phyloP scores from a whole-genome alignment of 1,140 invertebrate species.

The Conus betulinus region DNA sequence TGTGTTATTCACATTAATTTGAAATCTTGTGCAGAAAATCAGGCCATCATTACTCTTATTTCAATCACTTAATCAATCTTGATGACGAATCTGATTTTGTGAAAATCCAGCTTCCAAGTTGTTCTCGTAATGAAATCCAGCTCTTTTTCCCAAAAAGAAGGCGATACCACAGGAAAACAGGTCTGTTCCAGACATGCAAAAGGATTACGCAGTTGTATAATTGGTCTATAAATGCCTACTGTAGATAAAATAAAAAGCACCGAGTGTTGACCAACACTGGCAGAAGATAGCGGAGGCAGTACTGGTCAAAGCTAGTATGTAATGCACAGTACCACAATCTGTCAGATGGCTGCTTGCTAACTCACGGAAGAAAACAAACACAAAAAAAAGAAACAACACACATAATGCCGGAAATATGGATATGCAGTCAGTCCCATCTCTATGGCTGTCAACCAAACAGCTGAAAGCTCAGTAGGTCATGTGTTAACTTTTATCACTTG shows the following conservation, averaged over 20 bases:
- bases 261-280: not conserved
- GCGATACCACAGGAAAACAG: not conserved
- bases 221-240: not conserved
- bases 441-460: not conserved
- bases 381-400: not conserved
- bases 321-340: not conserved
- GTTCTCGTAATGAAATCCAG: too few relatives aligned
- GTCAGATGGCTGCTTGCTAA: not conserved
- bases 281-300: not conserved
- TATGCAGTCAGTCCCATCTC: not conserved
- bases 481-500: not conserved
- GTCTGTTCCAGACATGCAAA: not conserved
- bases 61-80: too few relatives aligned
- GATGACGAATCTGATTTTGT: too few relatives aligned
- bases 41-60: too few relatives aligned
- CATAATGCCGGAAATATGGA: not conserved
- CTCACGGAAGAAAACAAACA: not conserved
- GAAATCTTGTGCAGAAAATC: too few relatives aligned
- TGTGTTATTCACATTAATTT: too few relatives aligned
- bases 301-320: not conserved
- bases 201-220: not conserved
- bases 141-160: not conserved
- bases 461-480: not conserved
- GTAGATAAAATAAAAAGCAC: not conserved
- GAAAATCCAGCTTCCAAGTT: too few relatives aligned